Evolutionary conservation across 1,140 invertebrate species (phyloP).

Genomic region (Onthophagus taurus): DNA sequence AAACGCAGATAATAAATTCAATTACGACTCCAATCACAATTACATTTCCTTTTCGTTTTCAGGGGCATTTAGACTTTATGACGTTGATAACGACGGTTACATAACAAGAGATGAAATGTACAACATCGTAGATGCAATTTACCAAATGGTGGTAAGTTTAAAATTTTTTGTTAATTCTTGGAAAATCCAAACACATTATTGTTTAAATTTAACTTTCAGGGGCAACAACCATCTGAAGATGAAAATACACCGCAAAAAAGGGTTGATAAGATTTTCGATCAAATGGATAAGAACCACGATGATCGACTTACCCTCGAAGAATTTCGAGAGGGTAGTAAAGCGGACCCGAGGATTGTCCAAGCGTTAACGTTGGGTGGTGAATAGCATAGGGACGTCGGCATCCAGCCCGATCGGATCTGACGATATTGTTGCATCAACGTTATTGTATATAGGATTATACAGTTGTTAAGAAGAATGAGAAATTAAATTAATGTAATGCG

Average conservation of each 20-base stretch:
- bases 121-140: constrained; percentile 97
- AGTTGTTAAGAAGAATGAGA: too few species aligned
- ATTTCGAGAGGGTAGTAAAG: constrained; percentile 97
- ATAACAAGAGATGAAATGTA: constrained; percentile 98
- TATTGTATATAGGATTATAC: too few species aligned
- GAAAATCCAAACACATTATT: too few species aligned
- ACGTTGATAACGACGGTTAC: constrained; percentile 96
- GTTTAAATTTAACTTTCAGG: constrained; percentile 56
- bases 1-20: too few species aligned
- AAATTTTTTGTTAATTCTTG: too few species aligned
- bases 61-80: constrained; percentile 97
- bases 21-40: too few species aligned
- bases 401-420: constrained; percentile 28
- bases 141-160: constrained; percentile 98
- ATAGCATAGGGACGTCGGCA: constrained; percentile 41
- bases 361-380: constrained; percentile 73
- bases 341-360: constrained; percentile 96
- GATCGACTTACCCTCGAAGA: constrained; percentile 94
- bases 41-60: too few species aligned
- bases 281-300: constrained; percentile 99
- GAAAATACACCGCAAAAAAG: constrained; percentile 93
- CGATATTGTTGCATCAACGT: constrained; percentile 13
- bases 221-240: constrained; percentile 83
- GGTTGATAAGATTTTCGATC: constrained; percentile 95
- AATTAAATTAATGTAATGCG: too few species aligned